These are phyloP conservation scores for Sarcophilus harrisii DNA, from an alignment of 2,797 vertebrate genomes.

Conservation along the genomic window DNA sequence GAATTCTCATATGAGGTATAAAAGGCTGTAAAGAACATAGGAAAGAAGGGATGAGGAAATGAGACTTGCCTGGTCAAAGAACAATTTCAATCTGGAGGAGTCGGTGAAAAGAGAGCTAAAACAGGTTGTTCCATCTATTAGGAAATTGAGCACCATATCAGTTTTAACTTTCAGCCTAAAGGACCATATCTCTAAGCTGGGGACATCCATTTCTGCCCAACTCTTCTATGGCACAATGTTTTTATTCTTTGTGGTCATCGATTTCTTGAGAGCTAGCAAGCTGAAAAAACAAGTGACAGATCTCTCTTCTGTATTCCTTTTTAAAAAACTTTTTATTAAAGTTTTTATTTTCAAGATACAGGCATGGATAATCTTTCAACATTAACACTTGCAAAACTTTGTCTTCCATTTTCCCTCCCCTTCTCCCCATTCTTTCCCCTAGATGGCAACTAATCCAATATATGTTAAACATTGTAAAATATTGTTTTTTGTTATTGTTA, in stretches of 20 bases:
- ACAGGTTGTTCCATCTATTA: background rate
- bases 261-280: conserved; percentile 28
- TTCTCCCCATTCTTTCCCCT: too few relatives aligned
- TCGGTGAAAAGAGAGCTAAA: background rate
- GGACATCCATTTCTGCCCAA: too few relatives aligned
- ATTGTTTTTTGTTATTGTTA: too few relatives aligned
- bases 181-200: background rate
- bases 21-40: rapidly evolving
- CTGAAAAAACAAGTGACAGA: background rate
- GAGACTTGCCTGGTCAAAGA: background rate
- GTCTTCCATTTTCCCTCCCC: too few relatives aligned
- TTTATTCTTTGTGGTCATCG: background rate
- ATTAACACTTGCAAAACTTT: too few relatives aligned
- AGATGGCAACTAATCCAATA: too few relatives aligned
- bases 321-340: too few relatives aligned
- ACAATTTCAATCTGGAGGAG: background rate
- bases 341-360: too few relatives aligned
- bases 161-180: background rate
- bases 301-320: background rate
- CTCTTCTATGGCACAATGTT: too few relatives aligned
- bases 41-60: background rate
- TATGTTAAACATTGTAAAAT: too few relatives aligned
- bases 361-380: too few relatives aligned
- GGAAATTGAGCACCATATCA: background rate
- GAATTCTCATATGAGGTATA: background rate